Evolutionary conservation across 1,140 invertebrate species (phyloP).

Genomic region (Lethrus apterus): DNA sequence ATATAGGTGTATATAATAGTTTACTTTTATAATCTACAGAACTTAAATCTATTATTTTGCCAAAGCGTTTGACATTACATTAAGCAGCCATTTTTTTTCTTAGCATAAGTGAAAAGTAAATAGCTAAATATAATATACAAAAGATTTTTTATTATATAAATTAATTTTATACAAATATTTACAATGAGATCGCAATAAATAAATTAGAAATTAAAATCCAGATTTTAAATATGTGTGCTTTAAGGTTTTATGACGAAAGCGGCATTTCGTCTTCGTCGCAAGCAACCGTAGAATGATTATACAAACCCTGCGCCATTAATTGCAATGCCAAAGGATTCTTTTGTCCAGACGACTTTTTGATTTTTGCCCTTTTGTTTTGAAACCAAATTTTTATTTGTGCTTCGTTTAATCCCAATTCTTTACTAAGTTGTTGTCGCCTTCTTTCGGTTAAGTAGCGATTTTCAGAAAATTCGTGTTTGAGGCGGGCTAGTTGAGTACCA

Average conservation of each 20-base stretch:
- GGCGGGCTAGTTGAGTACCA: slow-evolving; percentile 81
- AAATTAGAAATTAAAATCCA: too few relatives aligned
- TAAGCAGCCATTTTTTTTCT: too few relatives aligned
- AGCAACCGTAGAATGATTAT: slow-evolving; percentile 79
- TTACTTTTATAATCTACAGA: too few relatives aligned
- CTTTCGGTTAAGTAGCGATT: slow-evolving; percentile 89
- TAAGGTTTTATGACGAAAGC: slow-evolving; percentile 34
- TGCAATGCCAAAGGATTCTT: slow-evolving; percentile 80
- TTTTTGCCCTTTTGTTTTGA: slow-evolving; percentile 92
- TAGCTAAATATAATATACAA: too few relatives aligned
- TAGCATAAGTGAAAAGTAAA: too few relatives aligned
- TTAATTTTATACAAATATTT: too few relatives aligned
- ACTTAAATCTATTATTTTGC: too few relatives aligned
- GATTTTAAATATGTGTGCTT: too few relatives aligned
- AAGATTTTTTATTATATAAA: too few relatives aligned
- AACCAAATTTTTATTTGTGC: slow-evolving; percentile 96
- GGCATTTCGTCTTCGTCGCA: slow-evolving; percentile 63
- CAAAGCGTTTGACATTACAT: too few relatives aligned
- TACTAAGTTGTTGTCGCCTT: slow-evolving; percentile 75
- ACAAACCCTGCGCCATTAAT: slow-evolving; percentile 84
- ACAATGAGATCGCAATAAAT: too few relatives aligned
- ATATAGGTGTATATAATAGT: too few relatives aligned
- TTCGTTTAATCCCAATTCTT: slow-evolving; percentile 83
- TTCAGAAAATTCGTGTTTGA: slow-evolving; percentile 88
- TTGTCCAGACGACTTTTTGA: slow-evolving; percentile 81